A percentile compares a stretch with the other conserved stretches of the same genome.
Evolutionary conservation across 2,797 vertebrate species (phyloP).

Genomic region (Anas bernieri): DNA sequence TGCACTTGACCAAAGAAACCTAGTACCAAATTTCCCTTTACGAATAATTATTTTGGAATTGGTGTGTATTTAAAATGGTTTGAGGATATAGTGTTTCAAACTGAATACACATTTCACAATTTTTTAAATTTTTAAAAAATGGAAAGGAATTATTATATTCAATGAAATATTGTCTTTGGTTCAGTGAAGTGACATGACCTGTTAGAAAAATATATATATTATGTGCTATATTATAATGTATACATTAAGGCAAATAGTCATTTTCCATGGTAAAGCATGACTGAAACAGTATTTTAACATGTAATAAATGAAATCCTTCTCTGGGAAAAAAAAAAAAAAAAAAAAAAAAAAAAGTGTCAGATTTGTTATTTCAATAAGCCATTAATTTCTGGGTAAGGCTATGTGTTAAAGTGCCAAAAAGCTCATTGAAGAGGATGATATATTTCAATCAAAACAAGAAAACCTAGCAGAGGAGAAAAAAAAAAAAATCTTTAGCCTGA

Average conservation of each 20-base stretch:
- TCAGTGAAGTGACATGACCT: not conserved
- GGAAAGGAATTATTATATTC: not conserved
- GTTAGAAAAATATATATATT: not conserved
- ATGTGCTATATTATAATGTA: not conserved
- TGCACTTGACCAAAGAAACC: slow-evolving; percentile 2
- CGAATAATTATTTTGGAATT: not conserved
- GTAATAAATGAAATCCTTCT: slow-evolving; percentile 5
- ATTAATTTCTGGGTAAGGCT: not conserved
- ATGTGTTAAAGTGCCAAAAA: slow-evolving; percentile 24
- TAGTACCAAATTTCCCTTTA: not conserved
- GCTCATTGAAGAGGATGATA: not conserved
- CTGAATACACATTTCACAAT: not conserved
- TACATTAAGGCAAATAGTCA: not conserved
- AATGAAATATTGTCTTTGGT: not conserved
- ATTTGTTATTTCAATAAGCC: slow-evolving; percentile 24
- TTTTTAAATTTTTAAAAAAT: too few species aligned
- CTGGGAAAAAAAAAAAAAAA: not conserved
- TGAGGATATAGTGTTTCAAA: not conserved
- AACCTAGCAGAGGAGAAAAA: not conserved
- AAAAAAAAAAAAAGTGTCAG: slow-evolving; percentile 4
- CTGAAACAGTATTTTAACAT: not conserved
- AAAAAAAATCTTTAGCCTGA: not conserved
- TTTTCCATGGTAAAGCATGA: not conserved
- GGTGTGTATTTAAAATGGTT: not conserved
- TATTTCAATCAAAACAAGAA: slow-evolving; percentile 26